Base-by-base conservation (phyloP, 1,140 invertebrate genomes). In the Pachyrhynchus sulphureomaculatus region DNA sequence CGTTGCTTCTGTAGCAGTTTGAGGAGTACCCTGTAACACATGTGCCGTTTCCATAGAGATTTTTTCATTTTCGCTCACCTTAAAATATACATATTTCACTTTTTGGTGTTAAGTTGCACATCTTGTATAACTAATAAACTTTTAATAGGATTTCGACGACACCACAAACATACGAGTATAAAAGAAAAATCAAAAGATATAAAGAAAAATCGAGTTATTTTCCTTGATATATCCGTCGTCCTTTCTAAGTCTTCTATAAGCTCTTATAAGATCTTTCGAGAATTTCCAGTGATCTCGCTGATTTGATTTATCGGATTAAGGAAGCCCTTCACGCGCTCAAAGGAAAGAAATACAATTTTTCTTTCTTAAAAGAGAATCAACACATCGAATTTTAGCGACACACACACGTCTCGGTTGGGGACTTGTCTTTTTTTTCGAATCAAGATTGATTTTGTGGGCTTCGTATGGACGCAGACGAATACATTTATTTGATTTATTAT, bases 221-320 rank as follows among this genome's bases (percentile, higher is more conserved):
- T 61, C 41, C 36, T 47, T 61, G 47, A 45, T 45, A 61, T 45
- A 61, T 52, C 48, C 57, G 57, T 29, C 57, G 57, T 59, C 57
- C 44, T 59, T 53, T 61, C 58, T 61, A 61, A 61, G 58, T 52
- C 64, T 65, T 65, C 64, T 51, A 62, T 65, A 65, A 65, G 64
- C 64, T 65, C 64, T 65, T 65, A 65, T 65, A 65, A 65, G 58
- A 62, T 62, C 65, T 48, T 59, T 56, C 61, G 62, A 54, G 55
- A 53, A 61, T 29, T 29, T 10, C 59, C 58, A 67, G 63, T 61
- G 69, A 71, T 71, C 69, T 71, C 49, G 48, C 67, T 71, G 67
- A 71, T 71, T 71, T 68, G 68, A 70, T 70, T 68, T 70, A 70
- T 70, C 67, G 68, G 68, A 70, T 70, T 70, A 70, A 65, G 64